A percentile compares a stretch with the other conserved stretches of the same genome.
Evolutionary conservation across 2,797 vertebrate species (phyloP).

Genomic region (Toxotes lorentzi): DNA sequence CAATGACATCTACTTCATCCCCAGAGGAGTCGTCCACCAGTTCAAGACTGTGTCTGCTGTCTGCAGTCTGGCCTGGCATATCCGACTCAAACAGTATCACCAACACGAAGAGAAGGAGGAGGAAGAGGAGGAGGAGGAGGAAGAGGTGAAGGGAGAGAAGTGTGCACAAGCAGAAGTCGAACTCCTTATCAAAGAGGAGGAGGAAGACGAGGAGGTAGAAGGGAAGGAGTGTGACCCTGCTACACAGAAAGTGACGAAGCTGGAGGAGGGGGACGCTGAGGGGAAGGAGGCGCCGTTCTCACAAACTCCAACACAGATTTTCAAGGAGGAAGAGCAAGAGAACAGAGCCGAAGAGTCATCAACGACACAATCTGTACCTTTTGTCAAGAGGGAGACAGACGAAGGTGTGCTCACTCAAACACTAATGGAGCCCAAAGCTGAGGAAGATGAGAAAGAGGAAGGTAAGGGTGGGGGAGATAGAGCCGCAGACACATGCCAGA

Average conservation of each 20-base stretch:
- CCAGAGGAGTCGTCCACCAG: slow-evolving; percentile 97
- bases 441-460: slow-evolving; percentile 54
- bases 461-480: slow-evolving; percentile 21
- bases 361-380: slow-evolving; percentile 22
- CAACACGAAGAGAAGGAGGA: slow-evolving; percentile 77
- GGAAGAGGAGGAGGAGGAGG: slow-evolving; percentile 50
- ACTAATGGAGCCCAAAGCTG: slow-evolving; percentile 49
- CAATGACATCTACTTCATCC: slow-evolving; percentile 99
- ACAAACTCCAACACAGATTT: slow-evolving; percentile 39
- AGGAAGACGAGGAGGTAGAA: slow-evolving; percentile 50
- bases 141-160: slow-evolving; percentile 28
- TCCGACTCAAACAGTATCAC: slow-evolving; percentile 93
- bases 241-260: slow-evolving; percentile 41
- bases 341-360: slow-evolving; percentile 43
- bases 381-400: slow-evolving; percentile 62
- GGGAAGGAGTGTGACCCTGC: slow-evolving; percentile 40
- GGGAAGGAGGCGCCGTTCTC: slow-evolving; percentile 30
- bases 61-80: slow-evolving; percentile 98
- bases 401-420: slow-evolving; percentile 50
- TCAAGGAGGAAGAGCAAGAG: slow-evolving; percentile 70
- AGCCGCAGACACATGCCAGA: slow-evolving; percentile 35
- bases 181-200: slow-evolving; percentile 65
- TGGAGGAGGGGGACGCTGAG: slow-evolving; percentile 52
- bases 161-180: slow-evolving; percentile 24
- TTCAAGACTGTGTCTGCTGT: slow-evolving; percentile 99